Evolutionary conservation across 2,888 invertebrate genomes (phyloP), one percentile per base, ranked within the genome.

Genomic region (Amphipyra berbera): DNA sequence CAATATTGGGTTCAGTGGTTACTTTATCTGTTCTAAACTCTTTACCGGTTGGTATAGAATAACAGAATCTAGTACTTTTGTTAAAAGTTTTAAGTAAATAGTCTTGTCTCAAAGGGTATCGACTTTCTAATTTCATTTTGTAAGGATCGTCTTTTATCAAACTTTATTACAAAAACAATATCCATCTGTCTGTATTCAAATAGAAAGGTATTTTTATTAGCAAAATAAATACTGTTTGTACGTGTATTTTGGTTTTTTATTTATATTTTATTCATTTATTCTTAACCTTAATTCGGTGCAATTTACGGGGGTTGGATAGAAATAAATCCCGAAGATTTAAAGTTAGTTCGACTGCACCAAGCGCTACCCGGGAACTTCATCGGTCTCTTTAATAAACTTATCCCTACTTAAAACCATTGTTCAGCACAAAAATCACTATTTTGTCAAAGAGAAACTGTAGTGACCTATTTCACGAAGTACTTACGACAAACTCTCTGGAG

Each of bases 31-130:
- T 68, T 72, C 54, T 37, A 46, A 81, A 82, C 73, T 83, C 50
- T 69, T 59, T 52, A 40, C 50, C 37, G 47, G 41, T 50, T 30
- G 49, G 54, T 67, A 65, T 67, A 54, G 71, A 79, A 82, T 78
- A 78, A 77, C 73, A 78, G 71, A 65, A 30, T 48, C 12, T 54
- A 61, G 59, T 72, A 69, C 75, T 79, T 79, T 76, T 78, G 68
- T 74, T 65, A 33, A 21, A 77, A 82, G 69, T 77, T 79, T 66
- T 77, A 67, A 78, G 82, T 82, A 79, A 77, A 77, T 71, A 76
- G 66, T 75, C 76, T 75, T 68, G 79, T 82, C 42, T 58, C 52
- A 68, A 62, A 68, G 53, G 55, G 52, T 60, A 44, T 62, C 35
- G 14, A 33, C 27, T 65, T 61, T 56, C 45, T 61, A 37, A 50